Base-by-base conservation (phyloP, 2,113 vertebrate species). In the Nannospalax galili region DNA sequence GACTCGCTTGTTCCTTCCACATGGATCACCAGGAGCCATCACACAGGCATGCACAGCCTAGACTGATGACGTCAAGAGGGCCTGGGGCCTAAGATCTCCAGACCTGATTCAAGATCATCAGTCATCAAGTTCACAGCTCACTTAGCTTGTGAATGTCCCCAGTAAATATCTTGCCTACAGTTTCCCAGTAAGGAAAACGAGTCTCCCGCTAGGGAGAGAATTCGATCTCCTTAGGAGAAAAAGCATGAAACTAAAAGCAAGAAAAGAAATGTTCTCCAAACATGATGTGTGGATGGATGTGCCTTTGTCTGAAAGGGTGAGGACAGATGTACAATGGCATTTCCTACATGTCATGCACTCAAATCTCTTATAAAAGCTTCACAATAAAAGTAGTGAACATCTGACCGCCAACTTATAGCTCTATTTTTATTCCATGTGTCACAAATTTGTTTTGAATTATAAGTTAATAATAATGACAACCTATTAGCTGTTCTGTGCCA, bases 281-380 rank as follows among this genome's bases (percentile, higher is more conserved):
- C 79, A 17, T 7, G 56, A 24, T n/a, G 20, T 56, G 3, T 72
- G 42, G 16, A 80, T 70, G 1, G 58, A 94, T 67, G 30, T 90
- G 42, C 42, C 35, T 56, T 89, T 81, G 16, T 70, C 40, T 52
- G 17, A 14, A 82, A 32, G 8, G 20, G 28, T 6, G 40, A 56
- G 30, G 17, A 95, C 16, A 52, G 3, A n/a, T 6, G 26, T 17
- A 56, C 3, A 32, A 0, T 0, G 4, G 12, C 0, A 1, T 15
- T 62, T 70, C 65, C n/a, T 62, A 0, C 4, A 19, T 42, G 26
- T 40, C 35, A 16, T 7, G 12, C 2, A 1, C 37, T 3, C 15
- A 75, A 40, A 6, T 64, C 10, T 19, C 30, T 22, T 28, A 20
- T 26, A 58, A 40, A 87, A 65, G 24, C 26, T 10, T 65, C 72